A percentile compares a stretch with the other conserved stretches of the same genome.
Evolutionary conservation across 2,888 invertebrate species (phyloP).

Genomic region (Rhagium mordax): DNA sequence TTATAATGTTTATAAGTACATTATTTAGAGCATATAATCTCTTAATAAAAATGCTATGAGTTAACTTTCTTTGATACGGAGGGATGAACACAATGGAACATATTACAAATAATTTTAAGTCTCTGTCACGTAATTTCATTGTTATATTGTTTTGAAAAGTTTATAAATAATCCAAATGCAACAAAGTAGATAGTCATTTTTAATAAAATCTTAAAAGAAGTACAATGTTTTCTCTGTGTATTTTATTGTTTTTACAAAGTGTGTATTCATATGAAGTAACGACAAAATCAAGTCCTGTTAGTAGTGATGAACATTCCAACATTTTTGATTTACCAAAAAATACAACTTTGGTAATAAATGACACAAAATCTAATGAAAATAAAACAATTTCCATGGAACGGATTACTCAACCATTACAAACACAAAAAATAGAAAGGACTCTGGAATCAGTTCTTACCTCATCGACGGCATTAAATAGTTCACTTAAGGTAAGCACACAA

Average conservation of each 20-base stretch:
- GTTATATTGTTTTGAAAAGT: conserved; percentile 44
- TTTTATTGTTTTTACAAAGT: conserved; percentile 31
- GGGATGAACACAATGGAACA: conserved; percentile 56
- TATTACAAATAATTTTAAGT: conserved; percentile 27
- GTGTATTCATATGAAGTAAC: conserved; percentile 21
- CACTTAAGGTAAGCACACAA: background rate
- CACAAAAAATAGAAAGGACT: conserved; percentile 47
- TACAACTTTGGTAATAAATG: conserved; percentile 7
- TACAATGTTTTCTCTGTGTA: conserved; percentile 33
- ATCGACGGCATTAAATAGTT: conserved; percentile 18
- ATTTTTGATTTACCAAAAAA: conserved; percentile 9
- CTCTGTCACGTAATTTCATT: conserved; percentile 45
- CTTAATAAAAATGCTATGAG: conserved; percentile 45
- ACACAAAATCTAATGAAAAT: conserved; percentile 10
- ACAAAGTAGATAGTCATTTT: conserved; percentile 18
- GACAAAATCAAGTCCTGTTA: conserved; percentile 17
- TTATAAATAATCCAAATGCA: conserved; percentile 47
- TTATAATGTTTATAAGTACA: too few relatives aligned
- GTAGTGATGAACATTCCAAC: background rate
- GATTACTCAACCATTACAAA: conserved; percentile 50
- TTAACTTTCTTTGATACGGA: conserved; percentile 55
- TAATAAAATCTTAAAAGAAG: conserved; percentile 14
- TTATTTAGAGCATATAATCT: conserved; percentile 55
- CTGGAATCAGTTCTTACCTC: background rate
- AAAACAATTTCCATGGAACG: conserved; percentile 34